Evolutionary conservation across 2,113 vertebrate species (phyloP), one percentile per base, ranked within the genome.

Genomic region (Scartelaos histophorus): DNA sequence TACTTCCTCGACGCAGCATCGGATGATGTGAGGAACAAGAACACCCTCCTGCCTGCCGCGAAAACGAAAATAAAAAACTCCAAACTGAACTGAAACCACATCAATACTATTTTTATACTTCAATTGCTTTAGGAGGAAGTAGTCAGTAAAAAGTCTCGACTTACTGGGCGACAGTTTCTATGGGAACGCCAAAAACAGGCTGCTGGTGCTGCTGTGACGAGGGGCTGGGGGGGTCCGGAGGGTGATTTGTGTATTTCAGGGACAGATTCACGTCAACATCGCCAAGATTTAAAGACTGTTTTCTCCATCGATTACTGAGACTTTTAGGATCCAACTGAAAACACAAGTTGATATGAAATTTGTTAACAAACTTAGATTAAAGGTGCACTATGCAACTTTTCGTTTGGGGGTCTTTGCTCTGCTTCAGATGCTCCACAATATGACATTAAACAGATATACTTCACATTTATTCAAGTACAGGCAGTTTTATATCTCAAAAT

Each of bases 1-100:
- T 74, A 94, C 73, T 80, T 94, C 92, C 79, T 93, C 91, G 53
- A 84, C 87, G 11, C 93, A 94, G 79, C 87, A 89, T 34, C 92
- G 91, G 72, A 94, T 91, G 73, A 93, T 87, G 11, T 92, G 91
- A 5, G 93, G 93, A 35, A 94, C 91, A 60, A 92, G 76, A 61
- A 90, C 91, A 9, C 91, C 88, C 71, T 94, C 92, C 73, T 89
- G 89, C 57, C 93, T 94, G 86, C 19, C 12, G 19, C 12, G 13
- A 25, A 38, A 66, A 70, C 54, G 43, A 49, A 58, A 69, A 64
- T 62, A 53, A 51, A 66, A 2, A 1, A 13, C 25, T 16, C 43
- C 34, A 24, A 13, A 11, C 25, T 66, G 74, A n/a, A 11, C 19
- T 66, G 74, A 78, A 82, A 74, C 61, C 69, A 66, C 78, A 71